Evolutionary conservation across 1,140 invertebrate species (phyloP), one percentile per base, ranked within the genome.

Genomic region (Penaeus chinensis): DNA sequence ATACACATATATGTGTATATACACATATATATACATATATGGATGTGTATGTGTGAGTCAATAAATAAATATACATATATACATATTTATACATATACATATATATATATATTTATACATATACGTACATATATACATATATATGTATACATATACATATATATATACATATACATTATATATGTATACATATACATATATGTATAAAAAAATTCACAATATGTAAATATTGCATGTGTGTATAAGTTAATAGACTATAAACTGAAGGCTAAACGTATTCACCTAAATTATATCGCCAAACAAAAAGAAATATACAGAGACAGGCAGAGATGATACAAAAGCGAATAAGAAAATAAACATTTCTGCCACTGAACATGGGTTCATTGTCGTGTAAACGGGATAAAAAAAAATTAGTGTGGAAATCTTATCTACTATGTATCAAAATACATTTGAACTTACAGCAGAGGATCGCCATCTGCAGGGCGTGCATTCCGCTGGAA

Each of bases 141-240:
- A 79, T 61, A 79, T 61, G 60, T 61, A 79, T 24, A 61, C 7
- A 79, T 24, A 79, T 79, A 79, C n/a, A 79, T 79, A 79, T 54
- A 79, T 79, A 79, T 54, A 79, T 79, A 19, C 60, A 79, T 79
- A 79, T 54, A 79, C 60, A 79, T 79, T 79, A 54, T 79, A 79
- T 79, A 79, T 79, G 60, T 54, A 79, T 79, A 79, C 60, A 60
- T 42, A 79, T 79, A 60, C 60, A 79, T 79, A 79, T 79, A 79
- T 79, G 47, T 42, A 78, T 78, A 42, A 42, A 78, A 2, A 78
- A 13, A 42, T 78, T 42, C 47, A 78, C 47, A 42, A 3, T 42
- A 42, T 42, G 37, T 42, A 42, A 42, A 42, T 42, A 2, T 42
- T 42, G 54, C 18, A 78, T 78, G 37, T 78, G 19, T 78, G 47